Evolutionary conservation across 2,888 invertebrate species (phyloP), one percentile per base, ranked within the genome.

Genomic region (Crepidodera aurea): DNA sequence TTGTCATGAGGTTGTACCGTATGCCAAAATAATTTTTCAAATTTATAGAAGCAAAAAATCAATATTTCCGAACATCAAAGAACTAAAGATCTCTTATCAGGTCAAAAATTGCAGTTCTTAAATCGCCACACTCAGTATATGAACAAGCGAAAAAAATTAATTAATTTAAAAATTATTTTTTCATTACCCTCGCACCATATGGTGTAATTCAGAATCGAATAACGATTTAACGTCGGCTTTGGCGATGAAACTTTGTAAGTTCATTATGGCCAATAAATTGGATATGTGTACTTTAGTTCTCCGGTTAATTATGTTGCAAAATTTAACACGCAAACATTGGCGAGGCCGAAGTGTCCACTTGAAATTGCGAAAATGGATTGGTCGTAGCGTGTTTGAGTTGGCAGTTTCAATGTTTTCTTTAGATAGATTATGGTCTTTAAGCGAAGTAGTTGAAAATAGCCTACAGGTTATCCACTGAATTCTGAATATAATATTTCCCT

Each of bases 211-310:
- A 42, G 59, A 59, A 51, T 29, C 51, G 32, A 22, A 64, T 64
- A 51, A 56, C 51, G 63, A 60, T 56, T 60, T 64, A 56, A 64
- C 55, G 56, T 34, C 18, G 18, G 18, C 39, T 32, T 18, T 54
- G 50, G 16, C 37, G 55, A 56, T 56, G 60, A 56, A 64, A 64
- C 60, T 64, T 56, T 46, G 32, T 51, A 59, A 64, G 55, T 64
- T 44, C 56, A 64, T 64, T 60, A 60, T 27, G 56, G 55, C n/a
- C 56, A 56, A 64, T 64, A 60, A 60, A 64, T 64, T 64, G 60
- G 60, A 64, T 64, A 6, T 56, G 59, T 51, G 50, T 62, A 54
- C 42, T 59, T 40, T 54, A 34, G 18, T 40, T 51, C 27, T 37
- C 22, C 32, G 50, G 60, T 60, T 57, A 56, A 64, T 64, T 60